phyloP scores from a whole-genome alignment of 2,888 invertebrate species.

The Dynastes maya region DNA sequence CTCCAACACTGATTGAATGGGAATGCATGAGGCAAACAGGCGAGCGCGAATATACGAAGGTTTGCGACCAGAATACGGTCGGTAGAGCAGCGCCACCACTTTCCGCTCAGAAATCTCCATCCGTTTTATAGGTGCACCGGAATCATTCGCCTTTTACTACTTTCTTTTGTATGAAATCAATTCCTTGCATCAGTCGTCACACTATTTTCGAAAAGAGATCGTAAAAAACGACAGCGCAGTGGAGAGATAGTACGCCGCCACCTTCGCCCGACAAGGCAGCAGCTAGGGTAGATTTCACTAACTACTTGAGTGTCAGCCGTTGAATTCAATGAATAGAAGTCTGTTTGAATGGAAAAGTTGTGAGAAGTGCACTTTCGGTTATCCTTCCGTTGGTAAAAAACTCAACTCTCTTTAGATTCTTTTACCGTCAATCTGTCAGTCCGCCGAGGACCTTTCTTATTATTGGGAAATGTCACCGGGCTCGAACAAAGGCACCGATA shows the following conservation, averaged over 20 bases:
- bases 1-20: constrained; percentile 45
- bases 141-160: constrained; percentile 48
- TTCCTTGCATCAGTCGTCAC: constrained; percentile 51
- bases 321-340: constrained; percentile 51
- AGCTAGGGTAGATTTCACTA: constrained; percentile 56
- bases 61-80: constrained; percentile 49
- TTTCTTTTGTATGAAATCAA: constrained; percentile 51
- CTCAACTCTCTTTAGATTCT: constrained; percentile 35
- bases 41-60: constrained; percentile 40
- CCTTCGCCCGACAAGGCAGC: background rate
- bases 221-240: constrained; percentile 36
- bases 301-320: constrained; percentile 53
- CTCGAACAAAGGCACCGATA: constrained; percentile 44
- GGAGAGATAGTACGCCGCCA: constrained; percentile 50
- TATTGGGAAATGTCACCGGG: constrained; percentile 41
- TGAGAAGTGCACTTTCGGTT: constrained; percentile 50
- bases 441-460: constrained; percentile 42
- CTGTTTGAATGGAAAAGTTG: constrained; percentile 48
- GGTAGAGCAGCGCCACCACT: constrained; percentile 39
- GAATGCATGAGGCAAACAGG: constrained; percentile 43
- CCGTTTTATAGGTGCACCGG: constrained; percentile 48
- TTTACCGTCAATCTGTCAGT: constrained; percentile 46
- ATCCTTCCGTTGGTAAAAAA: constrained; percentile 54
- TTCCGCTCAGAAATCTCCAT: constrained; percentile 46
- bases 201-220: constrained; percentile 46